Evolutionary conservation across 2,113 vertebrate genomes (phyloP).

Genomic region (Scomber colias): DNA sequence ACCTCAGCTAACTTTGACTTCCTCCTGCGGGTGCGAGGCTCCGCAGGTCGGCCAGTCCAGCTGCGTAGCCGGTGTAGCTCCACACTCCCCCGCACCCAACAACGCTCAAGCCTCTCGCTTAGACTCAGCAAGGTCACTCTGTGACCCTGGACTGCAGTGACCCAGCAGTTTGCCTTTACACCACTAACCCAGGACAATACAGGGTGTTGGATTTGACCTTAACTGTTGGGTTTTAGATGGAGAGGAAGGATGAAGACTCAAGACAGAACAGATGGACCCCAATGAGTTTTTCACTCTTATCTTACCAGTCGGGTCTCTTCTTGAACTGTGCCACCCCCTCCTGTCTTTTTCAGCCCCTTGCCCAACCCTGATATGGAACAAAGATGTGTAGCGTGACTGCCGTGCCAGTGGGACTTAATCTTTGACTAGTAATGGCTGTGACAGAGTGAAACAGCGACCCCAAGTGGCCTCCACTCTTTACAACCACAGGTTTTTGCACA

Average conservation of each 20-base stretch:
- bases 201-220: background rate
- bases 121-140: constrained; percentile 89
- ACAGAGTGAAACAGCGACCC: constrained; percentile 58
- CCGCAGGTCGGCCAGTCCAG: constrained; percentile 75
- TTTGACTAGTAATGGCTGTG: constrained; percentile 50
- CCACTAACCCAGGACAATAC: background rate
- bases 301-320: background rate
- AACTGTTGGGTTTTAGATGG: constrained; percentile 1
- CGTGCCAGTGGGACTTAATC: constrained; percentile 55
- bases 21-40: constrained; percentile 88
- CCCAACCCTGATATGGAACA: constrained; percentile 43
- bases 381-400: constrained; percentile 55
- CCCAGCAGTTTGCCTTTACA: constrained; percentile 13
- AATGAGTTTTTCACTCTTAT: constrained; percentile 14
- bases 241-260: constrained; percentile 29
- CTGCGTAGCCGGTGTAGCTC: constrained; percentile 85
- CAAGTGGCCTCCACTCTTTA: constrained; percentile 55
- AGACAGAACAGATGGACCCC: constrained; percentile 2
- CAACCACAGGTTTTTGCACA: constrained; percentile 75
- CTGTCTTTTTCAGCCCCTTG: constrained; percentile 8
- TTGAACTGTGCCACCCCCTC: constrained; percentile 33
- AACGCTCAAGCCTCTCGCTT: constrained; percentile 85
- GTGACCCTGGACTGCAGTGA: constrained; percentile 70
- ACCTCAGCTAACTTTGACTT: constrained; percentile 93
- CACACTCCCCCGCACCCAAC: constrained; percentile 86